Base-by-base conservation (phyloP, 2,888 invertebrate species). In the Hirtodrosophila confusa region DNA sequence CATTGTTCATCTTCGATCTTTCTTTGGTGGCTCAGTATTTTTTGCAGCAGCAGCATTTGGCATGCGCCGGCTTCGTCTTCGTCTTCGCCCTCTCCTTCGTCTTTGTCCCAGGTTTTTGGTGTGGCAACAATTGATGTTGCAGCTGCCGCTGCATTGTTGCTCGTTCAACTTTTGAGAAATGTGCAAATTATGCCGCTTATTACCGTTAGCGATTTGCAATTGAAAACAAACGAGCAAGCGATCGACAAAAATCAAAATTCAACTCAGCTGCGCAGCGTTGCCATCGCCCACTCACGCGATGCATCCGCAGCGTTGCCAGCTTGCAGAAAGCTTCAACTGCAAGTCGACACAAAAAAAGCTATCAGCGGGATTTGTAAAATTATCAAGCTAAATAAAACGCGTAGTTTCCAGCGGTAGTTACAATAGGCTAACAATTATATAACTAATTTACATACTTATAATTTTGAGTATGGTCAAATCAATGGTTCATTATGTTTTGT, bases 171-270 rank as follows among this genome's bases (percentile, higher is more conserved):
- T 50, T 48, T 49, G 58, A 50, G 47, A 77, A 74, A 74, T 69
- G 70, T 69, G 79, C 66, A 78, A 84, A 80, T 80, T 80, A 82
- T 61, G 76, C 44, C 69, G 66, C 66, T 56, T 76, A 66, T 72
- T 67, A 54, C 67, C 60, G 67, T 69, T 69, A 54, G 56, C 41
- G 31, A 6, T 8, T 8, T 31, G 7, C 31, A 57, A 50, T 54
- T 7, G 56, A 63, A 61, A 61, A 51, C 56, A 53, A 64, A 65
- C 51, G 50, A 55, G 12, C 36, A 36, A 24, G 12, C 36, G 11
- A 43, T 4, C 31, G 7, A 31, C 7, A 39, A 35, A 47, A 40
- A 17, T 3, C 6, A 8, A 29, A 9, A 17, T 24, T 9, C 7
- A 39, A 49, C 35, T 7, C 29, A 64, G 54, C 49, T 54, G 54